Evolutionary conservation across 2,888 invertebrate species (phyloP).

Genomic region (Catocala nupta): DNA sequence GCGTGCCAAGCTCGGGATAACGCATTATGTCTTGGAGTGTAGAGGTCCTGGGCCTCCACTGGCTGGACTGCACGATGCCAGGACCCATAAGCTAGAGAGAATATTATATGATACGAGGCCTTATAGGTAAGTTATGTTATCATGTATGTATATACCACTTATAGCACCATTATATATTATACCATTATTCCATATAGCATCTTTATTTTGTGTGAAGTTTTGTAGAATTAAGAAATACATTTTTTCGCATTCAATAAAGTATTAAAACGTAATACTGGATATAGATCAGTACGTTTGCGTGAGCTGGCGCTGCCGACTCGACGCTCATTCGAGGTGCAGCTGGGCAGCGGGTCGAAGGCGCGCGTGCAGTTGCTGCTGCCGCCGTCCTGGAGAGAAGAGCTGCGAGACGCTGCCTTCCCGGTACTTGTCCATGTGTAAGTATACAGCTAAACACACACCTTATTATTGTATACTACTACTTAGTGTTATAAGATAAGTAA

Average conservation of each 20-base stretch:
- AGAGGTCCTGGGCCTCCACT: conserved; percentile 97
- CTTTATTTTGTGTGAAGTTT: too few species aligned
- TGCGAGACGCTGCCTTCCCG: conserved; percentile 95
- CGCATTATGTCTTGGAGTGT: conserved; percentile 94
- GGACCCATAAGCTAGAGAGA: conserved; percentile 92
- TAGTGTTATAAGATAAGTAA: too few species aligned
- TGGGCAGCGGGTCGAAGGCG: conserved; percentile 95
- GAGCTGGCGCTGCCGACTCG: conserved; percentile 94
- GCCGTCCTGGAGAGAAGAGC: conserved; percentile 95
- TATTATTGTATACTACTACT: too few species aligned
- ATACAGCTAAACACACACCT: neutral
- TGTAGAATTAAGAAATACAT: neutral
- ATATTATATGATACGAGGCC: conserved; percentile 92
- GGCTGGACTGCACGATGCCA: conserved; percentile 92
- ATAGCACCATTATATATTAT: too few species aligned
- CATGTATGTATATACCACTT: too few species aligned
- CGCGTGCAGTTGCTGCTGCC: conserved; percentile 95
- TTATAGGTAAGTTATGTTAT: conserved; percentile 77
- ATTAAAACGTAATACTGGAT: neutral
- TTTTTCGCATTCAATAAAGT: neutral
- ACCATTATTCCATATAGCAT: too few species aligned
- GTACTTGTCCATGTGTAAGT: conserved; percentile 95
- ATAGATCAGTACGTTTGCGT: conserved; percentile 89
- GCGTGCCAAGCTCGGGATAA: conserved; percentile 79
- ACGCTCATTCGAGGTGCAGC: conserved; percentile 94